Evolutionary conservation across 1,140 invertebrate species (phyloP).

Genomic region (Heliconius eleuchia): DNA sequence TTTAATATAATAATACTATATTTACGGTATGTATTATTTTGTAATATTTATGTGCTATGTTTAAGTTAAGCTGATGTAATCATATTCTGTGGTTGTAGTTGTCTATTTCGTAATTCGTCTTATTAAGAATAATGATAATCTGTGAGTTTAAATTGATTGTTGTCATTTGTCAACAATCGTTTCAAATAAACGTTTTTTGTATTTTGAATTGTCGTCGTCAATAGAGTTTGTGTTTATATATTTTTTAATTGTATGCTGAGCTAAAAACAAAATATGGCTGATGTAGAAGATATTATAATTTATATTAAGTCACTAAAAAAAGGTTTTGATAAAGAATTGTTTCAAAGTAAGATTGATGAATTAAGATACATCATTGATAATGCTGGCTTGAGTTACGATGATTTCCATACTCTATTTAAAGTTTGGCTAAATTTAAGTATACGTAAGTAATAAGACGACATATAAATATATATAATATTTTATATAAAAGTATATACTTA

Average conservation of each 20-base stretch:
- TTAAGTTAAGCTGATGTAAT: background rate
- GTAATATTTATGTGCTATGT: background rate
- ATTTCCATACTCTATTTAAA: slow-evolving; percentile 71
- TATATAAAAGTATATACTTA: background rate
- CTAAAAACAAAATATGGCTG: slow-evolving; percentile 51
- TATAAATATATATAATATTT: background rate
- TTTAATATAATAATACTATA: no score
- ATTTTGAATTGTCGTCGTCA: slow-evolving; percentile 44
- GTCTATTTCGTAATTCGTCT: background rate
- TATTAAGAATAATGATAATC: background rate
- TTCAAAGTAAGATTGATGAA: slow-evolving; percentile 68
- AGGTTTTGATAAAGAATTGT: slow-evolving; percentile 73
- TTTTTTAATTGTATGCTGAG: slow-evolving; percentile 16
- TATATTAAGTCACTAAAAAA: slow-evolving; percentile 72
- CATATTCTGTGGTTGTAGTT: background rate
- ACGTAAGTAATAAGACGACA: slow-evolving; percentile 56
- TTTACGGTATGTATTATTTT: background rate
- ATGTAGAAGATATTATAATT: slow-evolving; percentile 71
- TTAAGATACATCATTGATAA: slow-evolving; percentile 57
- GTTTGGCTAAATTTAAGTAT: slow-evolving; percentile 74
- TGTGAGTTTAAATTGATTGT: background rate
- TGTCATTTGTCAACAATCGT: background rate
- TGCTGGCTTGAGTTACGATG: slow-evolving; percentile 54
- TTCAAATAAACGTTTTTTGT: slow-evolving; percentile 43
- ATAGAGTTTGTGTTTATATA: background rate